These are phyloP conservation scores for Matsumyia berberina DNA, from an alignment of 2,888 invertebrate genomes.

Conservation along the genomic window DNA sequence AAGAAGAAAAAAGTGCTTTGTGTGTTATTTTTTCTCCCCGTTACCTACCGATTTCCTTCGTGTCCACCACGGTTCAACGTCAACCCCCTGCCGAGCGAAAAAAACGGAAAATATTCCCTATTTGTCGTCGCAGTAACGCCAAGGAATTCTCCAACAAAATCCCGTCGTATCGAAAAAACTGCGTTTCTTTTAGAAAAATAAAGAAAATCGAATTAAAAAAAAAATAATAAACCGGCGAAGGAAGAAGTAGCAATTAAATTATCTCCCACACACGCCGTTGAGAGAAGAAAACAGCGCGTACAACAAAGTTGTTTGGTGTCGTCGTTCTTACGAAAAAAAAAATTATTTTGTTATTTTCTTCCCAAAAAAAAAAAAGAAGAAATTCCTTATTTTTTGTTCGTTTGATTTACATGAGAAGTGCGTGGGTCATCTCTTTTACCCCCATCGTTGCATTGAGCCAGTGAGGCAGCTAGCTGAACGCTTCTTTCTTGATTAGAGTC, in stretches of 20 bases:
- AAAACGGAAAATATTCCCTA: constrained; percentile 1
- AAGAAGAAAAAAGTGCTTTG: constrained; percentile 62
- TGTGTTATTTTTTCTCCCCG: constrained; percentile 50
- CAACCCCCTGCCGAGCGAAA: constrained; percentile 58
- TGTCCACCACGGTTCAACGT: constrained; percentile 4
- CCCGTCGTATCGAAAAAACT: constrained; percentile 4
- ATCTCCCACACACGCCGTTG: constrained; percentile 40
- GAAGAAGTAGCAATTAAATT: constrained; percentile 28
- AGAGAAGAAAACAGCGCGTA: constrained; percentile 14
- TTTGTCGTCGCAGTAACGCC: background rate
- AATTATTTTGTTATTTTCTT: constrained; percentile 53
- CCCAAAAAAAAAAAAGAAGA: constrained; percentile 42
- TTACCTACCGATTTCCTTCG: constrained; percentile 19
- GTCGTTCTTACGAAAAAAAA: constrained; percentile 24
- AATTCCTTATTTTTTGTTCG: constrained; percentile 25
- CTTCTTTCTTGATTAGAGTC: constrained; percentile 46
- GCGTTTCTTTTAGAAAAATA: constrained; percentile 31
- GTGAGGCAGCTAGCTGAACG: constrained; percentile 38
- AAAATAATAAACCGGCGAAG: constrained; percentile 7
- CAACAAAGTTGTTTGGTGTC: constrained; percentile 40
- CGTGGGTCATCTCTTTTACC: constrained; percentile 70
- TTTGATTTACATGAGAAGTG: constrained; percentile 69
- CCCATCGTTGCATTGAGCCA: constrained; percentile 51
- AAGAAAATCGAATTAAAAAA: background rate
- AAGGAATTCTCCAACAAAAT: constrained; percentile 1